A percentile compares a stretch with the other conserved stretches of the same genome.
Conservation (phyloP, 2,113 vertebrate genomes). For the Maccullochella peelii region DNA sequence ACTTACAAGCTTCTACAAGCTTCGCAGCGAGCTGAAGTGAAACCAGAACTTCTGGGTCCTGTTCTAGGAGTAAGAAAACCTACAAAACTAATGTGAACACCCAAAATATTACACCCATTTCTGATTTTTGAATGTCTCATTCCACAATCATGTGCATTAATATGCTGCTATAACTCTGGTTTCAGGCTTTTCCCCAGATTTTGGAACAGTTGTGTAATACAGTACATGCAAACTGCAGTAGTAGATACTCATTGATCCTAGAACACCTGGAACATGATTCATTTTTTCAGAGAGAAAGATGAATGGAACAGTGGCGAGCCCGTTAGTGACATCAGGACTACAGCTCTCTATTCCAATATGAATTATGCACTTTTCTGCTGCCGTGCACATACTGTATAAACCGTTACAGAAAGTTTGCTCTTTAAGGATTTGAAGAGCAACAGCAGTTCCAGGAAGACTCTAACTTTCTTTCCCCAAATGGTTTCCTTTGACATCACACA, state of each 20-base stretch:
- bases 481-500: conserved; percentile 16
- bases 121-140: no score
- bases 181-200: no score
- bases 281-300: neutral
- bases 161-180: no score
- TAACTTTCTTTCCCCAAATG: neutral
- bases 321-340: no score
- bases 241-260: neutral
- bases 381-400: neutral
- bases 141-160: no score
- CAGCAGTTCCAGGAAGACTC: neutral
- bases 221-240: neutral
- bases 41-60: neutral
- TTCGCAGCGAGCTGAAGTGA: neutral
- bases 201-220: neutral
- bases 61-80: neutral
- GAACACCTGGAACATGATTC: neutral
- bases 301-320: neutral
- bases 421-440: neutral
- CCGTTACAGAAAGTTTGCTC: neutral
- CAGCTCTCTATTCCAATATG: neutral
- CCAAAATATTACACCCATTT: neutral
- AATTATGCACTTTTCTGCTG: conserved; percentile 12
- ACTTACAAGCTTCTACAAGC: neutral
- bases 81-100: neutral